Base-by-base conservation (phyloP, 1,140 invertebrate species). In the Homarus americanus region DNA sequence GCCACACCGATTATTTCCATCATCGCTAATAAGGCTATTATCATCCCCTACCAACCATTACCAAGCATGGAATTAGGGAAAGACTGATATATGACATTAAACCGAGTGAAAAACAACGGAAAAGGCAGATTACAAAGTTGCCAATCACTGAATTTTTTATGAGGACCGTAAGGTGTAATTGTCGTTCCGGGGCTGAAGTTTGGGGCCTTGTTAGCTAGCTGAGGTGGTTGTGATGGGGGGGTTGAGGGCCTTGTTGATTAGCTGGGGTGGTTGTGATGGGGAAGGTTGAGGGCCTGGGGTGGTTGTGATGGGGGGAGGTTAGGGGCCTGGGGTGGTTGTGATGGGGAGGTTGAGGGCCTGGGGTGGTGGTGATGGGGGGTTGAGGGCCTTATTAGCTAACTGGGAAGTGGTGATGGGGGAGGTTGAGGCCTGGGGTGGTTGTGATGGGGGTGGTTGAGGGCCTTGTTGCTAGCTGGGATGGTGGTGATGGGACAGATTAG, bases 141-240 rank as follows among this genome's bases (percentile, higher is more conserved):
- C 79, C 79, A 82, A 82, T 82, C 79, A 82, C 63, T 58, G 79
- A 82, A 63, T 82, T 63, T 41, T 82, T 82, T 63, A 58, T 82
- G 73, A 76, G 9, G 73, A 76, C 15, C 73, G 73, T 76, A 28
- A 34, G 36, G 2, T 76, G 73, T 76, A 82, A 82, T 82, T 82
- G 79, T 34, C 44, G 12, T 7, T n/a, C 34, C 36, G 72, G 72
- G 72, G 15, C 72, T 76, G 0, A 12, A 36, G 41, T 7, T 40
- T 17, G 7, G 53, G 20, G 2, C 53, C 53, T 58, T 58, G 53
- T 58, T 58, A 58, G 53, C 53, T 58, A 7, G 44, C 15, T 49
- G 44, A 7, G 44, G 44, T 49, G 44, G 4, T 4, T 49, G 44
- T 49, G 53, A 2, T 58, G 53, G 53, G 53, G 53, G 53, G 20